Conservation (phyloP, 2,888 invertebrate genomes). For the Latrodectus hesperus region DNA sequence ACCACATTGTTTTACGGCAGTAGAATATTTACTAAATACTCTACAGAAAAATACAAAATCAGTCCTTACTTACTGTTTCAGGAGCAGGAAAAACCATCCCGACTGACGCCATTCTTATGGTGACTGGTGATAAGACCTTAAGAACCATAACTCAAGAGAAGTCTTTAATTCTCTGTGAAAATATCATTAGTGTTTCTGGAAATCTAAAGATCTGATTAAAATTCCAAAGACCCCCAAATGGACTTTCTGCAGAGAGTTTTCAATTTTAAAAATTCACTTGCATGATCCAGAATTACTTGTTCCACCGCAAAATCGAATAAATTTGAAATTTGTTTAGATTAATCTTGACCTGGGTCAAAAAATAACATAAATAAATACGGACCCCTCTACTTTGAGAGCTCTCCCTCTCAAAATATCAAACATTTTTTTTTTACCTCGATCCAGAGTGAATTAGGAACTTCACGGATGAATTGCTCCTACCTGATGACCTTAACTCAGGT, state of each 20-base stretch:
- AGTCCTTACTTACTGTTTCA: slow-evolving; percentile 1
- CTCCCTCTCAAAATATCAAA: neutral
- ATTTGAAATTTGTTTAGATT: neutral
- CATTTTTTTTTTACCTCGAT: neutral
- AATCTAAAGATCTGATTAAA: neutral
- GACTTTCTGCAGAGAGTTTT: slow-evolving; percentile 4
- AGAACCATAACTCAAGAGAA: too few relatives aligned
- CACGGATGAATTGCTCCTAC: neutral
- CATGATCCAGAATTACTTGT: neutral
- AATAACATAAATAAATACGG: neutral
- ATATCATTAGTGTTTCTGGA: slow-evolving; percentile 1
- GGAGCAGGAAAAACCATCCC: neutral
- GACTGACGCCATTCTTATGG: neutral
- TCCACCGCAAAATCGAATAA: neutral
- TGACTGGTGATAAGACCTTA: neutral
- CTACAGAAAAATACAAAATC: slow-evolving; percentile 1
- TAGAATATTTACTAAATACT: neutral
- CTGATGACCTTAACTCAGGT: neutral
- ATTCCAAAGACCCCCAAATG: neutral
- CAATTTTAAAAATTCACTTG: neutral
- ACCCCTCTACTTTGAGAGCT: neutral
- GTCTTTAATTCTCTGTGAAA: neutral
- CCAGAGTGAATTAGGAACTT: neutral
- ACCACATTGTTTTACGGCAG: neutral
- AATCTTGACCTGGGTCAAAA: neutral